These are phyloP conservation scores for Catamblyrhynchus diadema DNA, from an alignment of 2,797 vertebrate species.

Conservation along the genomic window DNA sequence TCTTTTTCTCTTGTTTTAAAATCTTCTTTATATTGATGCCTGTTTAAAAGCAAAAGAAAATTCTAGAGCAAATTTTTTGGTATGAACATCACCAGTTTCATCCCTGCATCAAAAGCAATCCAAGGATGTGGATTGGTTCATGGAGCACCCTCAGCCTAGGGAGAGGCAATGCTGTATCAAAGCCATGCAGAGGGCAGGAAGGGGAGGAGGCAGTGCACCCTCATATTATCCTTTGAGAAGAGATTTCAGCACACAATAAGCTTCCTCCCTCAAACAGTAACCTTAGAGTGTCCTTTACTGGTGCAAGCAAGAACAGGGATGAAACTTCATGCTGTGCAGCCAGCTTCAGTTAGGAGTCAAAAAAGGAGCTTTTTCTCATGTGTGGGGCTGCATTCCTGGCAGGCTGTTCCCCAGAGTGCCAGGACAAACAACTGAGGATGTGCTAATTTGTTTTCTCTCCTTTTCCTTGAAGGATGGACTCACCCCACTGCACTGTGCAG, in stretches of 20 bases:
- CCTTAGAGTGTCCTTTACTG: neutral
- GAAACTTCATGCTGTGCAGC: neutral
- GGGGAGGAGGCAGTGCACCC: neutral
- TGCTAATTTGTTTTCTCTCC: neutral
- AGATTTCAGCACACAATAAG: neutral
- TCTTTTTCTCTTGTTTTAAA: neutral
- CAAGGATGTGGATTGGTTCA: neutral
- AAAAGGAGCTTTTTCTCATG: neutral
- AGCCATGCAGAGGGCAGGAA: neutral
- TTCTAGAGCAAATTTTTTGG: neutral
- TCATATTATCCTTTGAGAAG: neutral
- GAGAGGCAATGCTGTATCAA: neutral
- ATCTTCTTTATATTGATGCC: neutral
- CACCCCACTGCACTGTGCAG: slow-evolving; percentile 95
- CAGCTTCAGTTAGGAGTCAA: neutral
- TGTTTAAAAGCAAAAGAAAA: neutral
- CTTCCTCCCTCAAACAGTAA: neutral
- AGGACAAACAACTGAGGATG: rapidly evolving
- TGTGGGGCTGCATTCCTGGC: neutral
- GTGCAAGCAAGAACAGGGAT: neutral
- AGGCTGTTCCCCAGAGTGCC: neutral
- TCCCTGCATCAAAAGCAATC: neutral
- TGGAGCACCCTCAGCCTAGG: neutral
- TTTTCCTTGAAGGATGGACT: slow-evolving; percentile 87
- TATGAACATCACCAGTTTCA: neutral